A percentile compares a stretch with the other conserved stretches of the same genome.
Conservation (phyloP, 2,888 invertebrate species). For the Cabera pusaria region DNA sequence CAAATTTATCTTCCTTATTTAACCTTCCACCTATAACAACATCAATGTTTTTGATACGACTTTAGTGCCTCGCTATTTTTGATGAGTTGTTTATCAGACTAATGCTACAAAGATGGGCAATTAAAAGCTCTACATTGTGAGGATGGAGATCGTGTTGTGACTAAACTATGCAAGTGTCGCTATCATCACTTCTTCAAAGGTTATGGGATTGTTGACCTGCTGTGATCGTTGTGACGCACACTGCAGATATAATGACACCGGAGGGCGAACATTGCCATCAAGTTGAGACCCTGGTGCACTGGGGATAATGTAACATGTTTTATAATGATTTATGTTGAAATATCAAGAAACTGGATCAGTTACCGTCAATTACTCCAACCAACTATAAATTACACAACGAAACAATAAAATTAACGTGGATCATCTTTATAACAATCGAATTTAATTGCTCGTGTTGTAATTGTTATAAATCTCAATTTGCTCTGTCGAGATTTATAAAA, state of each 20-base stretch:
- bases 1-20: conserved; percentile 37
- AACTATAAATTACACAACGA: conserved; percentile 36
- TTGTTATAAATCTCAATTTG: not conserved
- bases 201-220: conserved; percentile 38
- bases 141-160: no score
- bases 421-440: conserved; percentile 17
- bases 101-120: no score
- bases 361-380: conserved; percentile 38
- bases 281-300: conserved; percentile 5
- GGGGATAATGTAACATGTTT: conserved; percentile 4
- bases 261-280: conserved; percentile 27
- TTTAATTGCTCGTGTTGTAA: conserved; percentile 17
- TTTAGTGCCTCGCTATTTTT: no score
- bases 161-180: conserved; percentile 1
- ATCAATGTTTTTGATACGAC: conserved; percentile 11
- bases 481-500: conserved; percentile 9
- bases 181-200: conserved; percentile 14
- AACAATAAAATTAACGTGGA: conserved; percentile 23
- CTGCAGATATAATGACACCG: conserved; percentile 18
- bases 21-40: conserved; percentile 26
- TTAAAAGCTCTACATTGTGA: no score
- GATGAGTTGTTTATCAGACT: no score
- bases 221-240: conserved; percentile 20
- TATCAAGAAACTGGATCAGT: conserved; percentile 36
- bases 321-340: conserved; percentile 34